Evolutionary conservation across 2,797 vertebrate species (phyloP).

Genomic region (Aphelocoma californica): DNA sequence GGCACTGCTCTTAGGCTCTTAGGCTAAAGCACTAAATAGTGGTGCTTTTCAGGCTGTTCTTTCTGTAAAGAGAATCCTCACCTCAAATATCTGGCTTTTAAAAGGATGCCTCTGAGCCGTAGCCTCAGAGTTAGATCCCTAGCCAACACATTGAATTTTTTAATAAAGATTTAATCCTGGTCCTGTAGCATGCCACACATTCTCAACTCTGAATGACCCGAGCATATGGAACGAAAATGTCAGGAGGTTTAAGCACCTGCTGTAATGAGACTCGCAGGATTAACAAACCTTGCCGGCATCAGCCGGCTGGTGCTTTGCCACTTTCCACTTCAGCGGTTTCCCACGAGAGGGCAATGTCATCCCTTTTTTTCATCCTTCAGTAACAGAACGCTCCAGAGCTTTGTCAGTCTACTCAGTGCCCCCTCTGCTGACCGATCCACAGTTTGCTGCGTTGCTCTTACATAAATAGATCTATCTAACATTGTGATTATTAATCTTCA

Average conservation of each 20-base stretch:
- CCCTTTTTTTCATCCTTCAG: background rate
- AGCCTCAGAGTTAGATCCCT: background rate
- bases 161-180: background rate
- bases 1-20: background rate
- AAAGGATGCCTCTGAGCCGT: background rate
- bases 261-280: background rate
- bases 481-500: background rate
- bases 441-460: background rate
- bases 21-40: background rate
- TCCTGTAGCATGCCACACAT: background rate
- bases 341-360: slow-evolving; percentile 67
- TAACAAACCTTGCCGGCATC: background rate
- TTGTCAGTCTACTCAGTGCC: fast-evolving
- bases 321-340: background rate
- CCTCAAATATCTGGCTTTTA: background rate
- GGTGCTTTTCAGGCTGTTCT: background rate
- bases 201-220: background rate
- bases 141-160: background rate
- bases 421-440: background rate
- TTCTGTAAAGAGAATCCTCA: background rate
- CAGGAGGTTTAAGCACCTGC: background rate
- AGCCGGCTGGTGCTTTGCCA: background rate
- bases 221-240: background rate
- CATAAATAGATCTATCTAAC: background rate
- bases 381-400: background rate